Percentiles rank a stretch among this genome's conserved stretches.
These are phyloP conservation scores for Gavia stellata DNA, from an alignment of 2,113 vertebrate species.

Conservation along the genomic window DNA sequence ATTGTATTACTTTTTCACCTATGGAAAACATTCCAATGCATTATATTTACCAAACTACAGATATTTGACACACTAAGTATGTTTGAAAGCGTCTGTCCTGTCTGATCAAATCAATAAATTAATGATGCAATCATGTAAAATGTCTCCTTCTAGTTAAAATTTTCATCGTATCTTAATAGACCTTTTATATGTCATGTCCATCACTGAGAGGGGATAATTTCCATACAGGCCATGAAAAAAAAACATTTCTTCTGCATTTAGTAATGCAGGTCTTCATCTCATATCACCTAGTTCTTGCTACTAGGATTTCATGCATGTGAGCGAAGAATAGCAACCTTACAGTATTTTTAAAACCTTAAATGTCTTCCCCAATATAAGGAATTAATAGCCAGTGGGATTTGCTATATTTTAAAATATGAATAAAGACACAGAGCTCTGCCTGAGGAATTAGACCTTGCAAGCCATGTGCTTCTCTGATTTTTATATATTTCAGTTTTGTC, in stretches of 20 bases:
- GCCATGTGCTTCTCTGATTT: neutral
- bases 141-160: neutral
- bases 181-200: neutral
- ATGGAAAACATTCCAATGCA: neutral
- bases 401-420: neutral
- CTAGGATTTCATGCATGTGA: neutral
- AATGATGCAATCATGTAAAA: constrained; percentile 27
- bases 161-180: constrained; percentile 14
- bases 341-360: neutral
- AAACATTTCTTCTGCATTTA: neutral
- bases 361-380: neutral
- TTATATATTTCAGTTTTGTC: neutral
- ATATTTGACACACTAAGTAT: constrained; percentile 30
- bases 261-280: neutral
- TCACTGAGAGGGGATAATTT: neutral
- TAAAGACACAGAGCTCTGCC: neutral
- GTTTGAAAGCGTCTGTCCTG: neutral
- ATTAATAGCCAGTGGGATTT: neutral
- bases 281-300: neutral
- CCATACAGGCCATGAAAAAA: neutral
- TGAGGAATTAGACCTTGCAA: neutral
- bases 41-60: constrained; percentile 10
- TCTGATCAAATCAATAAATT: constrained; percentile 34
- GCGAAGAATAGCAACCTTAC: neutral
- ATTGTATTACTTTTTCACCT: constrained; percentile 44